A percentile compares a stretch with the other conserved stretches of the same genome.
Evolutionary conservation across 2,888 invertebrate species (phyloP).

Genomic region (Lordiphosa fenestrarum): DNA sequence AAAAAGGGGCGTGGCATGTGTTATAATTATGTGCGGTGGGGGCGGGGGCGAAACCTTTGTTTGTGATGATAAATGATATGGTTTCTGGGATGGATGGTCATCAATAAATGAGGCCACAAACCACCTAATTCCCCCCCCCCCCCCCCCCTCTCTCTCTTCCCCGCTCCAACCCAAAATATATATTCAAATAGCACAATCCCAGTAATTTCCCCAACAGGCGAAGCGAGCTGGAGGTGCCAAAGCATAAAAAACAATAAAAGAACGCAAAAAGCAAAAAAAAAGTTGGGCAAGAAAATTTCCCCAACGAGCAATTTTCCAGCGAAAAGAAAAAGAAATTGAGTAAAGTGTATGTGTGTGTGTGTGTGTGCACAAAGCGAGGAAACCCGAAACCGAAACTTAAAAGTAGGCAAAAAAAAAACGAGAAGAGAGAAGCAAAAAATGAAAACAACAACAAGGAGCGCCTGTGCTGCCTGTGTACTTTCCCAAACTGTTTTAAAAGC

Average conservation of each 20-base stretch:
- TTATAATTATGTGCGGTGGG: constrained; percentile 6
- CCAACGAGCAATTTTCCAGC: constrained; percentile 64
- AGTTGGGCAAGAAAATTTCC: constrained; percentile 65
- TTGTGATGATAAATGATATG: constrained; percentile 70
- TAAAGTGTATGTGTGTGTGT: constrained; percentile 33
- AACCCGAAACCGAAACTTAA: constrained; percentile 31
- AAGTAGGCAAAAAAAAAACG: constrained; percentile 36
- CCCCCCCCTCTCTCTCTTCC: too few relatives aligned
- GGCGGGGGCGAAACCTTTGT: constrained; percentile 57
- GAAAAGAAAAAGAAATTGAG: constrained; percentile 35
- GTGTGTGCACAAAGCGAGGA: constrained; percentile 33
- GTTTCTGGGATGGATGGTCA: constrained; percentile 17
- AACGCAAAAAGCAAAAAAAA: constrained; percentile 35
- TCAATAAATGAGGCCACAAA: constrained; percentile 53
- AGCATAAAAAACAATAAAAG: constrained; percentile 22
- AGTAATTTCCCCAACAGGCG: constrained; percentile 39
- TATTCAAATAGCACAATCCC: constrained; percentile 49
- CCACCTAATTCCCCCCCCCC: constrained; percentile 5
- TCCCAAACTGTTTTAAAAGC: constrained; percentile 72
- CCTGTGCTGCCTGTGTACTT: constrained; percentile 46
- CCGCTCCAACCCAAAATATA: too few relatives aligned
- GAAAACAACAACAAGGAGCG: too few relatives aligned
- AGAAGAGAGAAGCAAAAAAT: neutral
- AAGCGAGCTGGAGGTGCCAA: constrained; percentile 37
- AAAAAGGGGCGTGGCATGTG: constrained; percentile 6